Evolutionary conservation across 1,140 invertebrate genomes (phyloP), one percentile per base, ranked within the genome.

Genomic region (Tetramorium simillimum): DNA sequence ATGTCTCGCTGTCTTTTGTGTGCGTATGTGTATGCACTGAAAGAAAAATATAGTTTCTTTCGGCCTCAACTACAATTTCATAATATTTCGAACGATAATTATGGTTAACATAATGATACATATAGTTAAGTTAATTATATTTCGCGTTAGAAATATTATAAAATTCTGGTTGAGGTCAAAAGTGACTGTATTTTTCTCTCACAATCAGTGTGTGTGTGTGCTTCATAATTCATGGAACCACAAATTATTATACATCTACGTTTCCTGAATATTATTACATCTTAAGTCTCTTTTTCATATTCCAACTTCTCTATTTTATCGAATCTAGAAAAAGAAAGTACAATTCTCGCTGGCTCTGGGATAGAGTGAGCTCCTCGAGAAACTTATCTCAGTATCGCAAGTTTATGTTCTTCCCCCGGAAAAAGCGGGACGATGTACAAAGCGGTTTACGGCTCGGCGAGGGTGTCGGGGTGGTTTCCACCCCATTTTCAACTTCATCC

Each of bases 401-500:
- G 43, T 84, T 62, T 73, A 84, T 46, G 40, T 21, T 12, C 63
- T 40, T 24, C 4, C 9, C 43, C 51, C 18, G 51, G 80, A 72
- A 75, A 84, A 84, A 84, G 24, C 16, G 69, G 14, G 24, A 49
- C 80, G 28, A 75, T 73, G 80, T 84, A 75, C 53, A 84, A 84
- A 84, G 69, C 80, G 80, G 80, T 84, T 84, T 84, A 84, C 43
- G 80, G 16, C 69, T 18, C 12, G 40, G 53, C 69, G 67, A 73
- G 80, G 53, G 69, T 75, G 80, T 60, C 78, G 65, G 37, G 10
- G 67, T 82, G 51, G 51, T 84, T 75, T 60, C 67, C 70, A 84
- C 69, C 53, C 80, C 80, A 75, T 84, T 84, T 60, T 84, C 80
- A 75, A 73, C 80, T 75, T 84, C 43, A 75, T 75, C 53, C 80